Percentiles rank a stretch among this genome's conserved stretches.
Conservation (phyloP, 2,113 vertebrate species). For the Syrmaticus mikado region DNA sequence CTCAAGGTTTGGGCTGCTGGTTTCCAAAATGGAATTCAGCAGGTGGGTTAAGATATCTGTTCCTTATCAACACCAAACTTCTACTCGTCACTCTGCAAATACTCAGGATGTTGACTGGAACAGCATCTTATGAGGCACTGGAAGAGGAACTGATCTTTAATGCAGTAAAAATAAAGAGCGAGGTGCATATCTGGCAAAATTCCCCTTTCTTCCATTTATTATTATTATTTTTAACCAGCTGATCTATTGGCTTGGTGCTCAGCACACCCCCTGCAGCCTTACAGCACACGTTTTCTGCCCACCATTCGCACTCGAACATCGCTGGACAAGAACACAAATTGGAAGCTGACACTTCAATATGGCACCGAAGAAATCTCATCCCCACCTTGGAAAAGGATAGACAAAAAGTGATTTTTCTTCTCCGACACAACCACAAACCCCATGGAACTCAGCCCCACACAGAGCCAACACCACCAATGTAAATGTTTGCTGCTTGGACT, state of each 20-base stretch:
- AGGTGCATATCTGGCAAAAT: background rate
- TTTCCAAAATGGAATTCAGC: background rate
- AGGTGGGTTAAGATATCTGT: background rate
- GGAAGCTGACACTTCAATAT: background rate
- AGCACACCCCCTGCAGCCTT: background rate
- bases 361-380: background rate
- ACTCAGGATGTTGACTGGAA: background rate
- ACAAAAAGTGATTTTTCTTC: background rate
- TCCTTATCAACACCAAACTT: background rate
- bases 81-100: background rate
- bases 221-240: background rate
- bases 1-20: rapidly evolving
- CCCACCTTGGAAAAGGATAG: rapidly evolving
- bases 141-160: background rate
- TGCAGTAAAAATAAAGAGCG: background rate
- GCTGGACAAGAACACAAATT: background rate
- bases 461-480: conserved; percentile 2
- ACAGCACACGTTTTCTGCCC: background rate
- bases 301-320: background rate
- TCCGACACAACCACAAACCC: background rate
- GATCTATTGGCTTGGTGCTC: background rate
- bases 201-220: background rate
- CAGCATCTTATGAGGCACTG: background rate
- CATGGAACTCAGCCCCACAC: background rate
- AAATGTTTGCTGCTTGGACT: conserved; percentile 78